Percentiles rank a stretch among this genome's conserved stretches.
Evolutionary conservation across 2,888 invertebrate genomes (phyloP).

Genomic region (Nowickia ferox): DNA sequence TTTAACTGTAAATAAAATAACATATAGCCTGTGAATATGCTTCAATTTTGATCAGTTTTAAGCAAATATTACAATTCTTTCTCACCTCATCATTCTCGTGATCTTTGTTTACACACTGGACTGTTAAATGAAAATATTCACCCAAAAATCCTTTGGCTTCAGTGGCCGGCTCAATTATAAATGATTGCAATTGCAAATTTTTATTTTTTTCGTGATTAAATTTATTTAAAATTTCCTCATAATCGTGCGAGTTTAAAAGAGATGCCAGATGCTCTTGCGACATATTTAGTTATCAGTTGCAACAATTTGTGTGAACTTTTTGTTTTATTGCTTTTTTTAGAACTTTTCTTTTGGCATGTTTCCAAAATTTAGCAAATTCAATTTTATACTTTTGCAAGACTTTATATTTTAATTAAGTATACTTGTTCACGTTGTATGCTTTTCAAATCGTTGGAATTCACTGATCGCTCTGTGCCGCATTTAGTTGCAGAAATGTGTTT

Average conservation of each 20-base stretch:
- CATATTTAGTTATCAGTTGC: constrained; percentile 11
- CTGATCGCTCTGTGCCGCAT: constrained; percentile 33
- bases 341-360: constrained; percentile 51
- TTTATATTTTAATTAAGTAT: constrained; percentile 11
- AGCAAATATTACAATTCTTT: background rate
- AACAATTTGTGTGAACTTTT: background rate
- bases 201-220: constrained; percentile 22
- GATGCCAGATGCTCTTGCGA: constrained; percentile 59
- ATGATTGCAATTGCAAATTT: constrained; percentile 70
- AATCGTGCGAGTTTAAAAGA: constrained; percentile 75
- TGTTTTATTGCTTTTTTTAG: constrained; percentile 17
- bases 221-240: constrained; percentile 74
- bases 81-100: constrained; percentile 38
- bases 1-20: constrained; percentile 45
- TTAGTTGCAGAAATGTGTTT: constrained; percentile 37
- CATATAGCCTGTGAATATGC: constrained; percentile 74
- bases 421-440: constrained; percentile 47
- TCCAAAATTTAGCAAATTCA: constrained; percentile 54
- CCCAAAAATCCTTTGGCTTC: constrained; percentile 79
- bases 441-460: constrained; percentile 47
- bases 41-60: background rate
- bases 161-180: constrained; percentile 61
- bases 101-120: constrained; percentile 62
- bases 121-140: constrained; percentile 77
- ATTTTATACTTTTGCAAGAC: constrained; percentile 1